Base-by-base conservation (phyloP, 2,888 invertebrate genomes). In the Acrocera orbiculus region DNA sequence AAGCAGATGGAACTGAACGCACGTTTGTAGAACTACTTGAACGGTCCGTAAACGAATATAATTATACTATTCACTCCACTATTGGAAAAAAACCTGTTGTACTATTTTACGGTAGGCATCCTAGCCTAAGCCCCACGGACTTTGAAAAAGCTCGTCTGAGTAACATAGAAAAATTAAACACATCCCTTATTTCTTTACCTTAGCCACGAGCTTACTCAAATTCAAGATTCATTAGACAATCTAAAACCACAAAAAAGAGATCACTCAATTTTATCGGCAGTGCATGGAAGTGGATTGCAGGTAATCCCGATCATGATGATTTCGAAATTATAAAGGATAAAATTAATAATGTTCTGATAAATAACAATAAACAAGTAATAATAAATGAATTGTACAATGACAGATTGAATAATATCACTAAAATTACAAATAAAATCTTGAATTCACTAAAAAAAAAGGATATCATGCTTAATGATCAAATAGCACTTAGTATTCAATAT, bases 21-120 rank as follows among this genome's bases (percentile, higher is more conserved):
- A 34, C 35, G 4, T 42, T 43, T 31, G 29, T 38, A n/a, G 40
- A 41, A 20, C 32, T 43, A 1, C 25, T 40, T 4, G 37, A 41
- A 17, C 16, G 35, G 17, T 34, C 43, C 6, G 33, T 40, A 3
- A 30, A 38, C 14, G 40, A 40, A 20, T 44, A 42, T 19, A 44
- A 40, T 23, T 26, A 30, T 14, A 34, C 41, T 4, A 34, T 42
- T 8, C 39, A 46, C 28, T 41, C 40, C 4, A 37, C 32, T 4
- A 44, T 37, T 9, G 24, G 19, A 17, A 39, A 35, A 16, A 42
- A 39, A 35, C 40, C 41, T 6, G 37, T 40, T 24, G 39, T 40
- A 33, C 15, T 40, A 19, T 43, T 38, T 20, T 37, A 36, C 16
- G 40, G 42, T 26, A 32, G 41, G 4, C 16, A 10, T 8, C 39